Evolutionary conservation across 2,888 invertebrate species (phyloP).

Genomic region (Rhogogaster chlorosoma): DNA sequence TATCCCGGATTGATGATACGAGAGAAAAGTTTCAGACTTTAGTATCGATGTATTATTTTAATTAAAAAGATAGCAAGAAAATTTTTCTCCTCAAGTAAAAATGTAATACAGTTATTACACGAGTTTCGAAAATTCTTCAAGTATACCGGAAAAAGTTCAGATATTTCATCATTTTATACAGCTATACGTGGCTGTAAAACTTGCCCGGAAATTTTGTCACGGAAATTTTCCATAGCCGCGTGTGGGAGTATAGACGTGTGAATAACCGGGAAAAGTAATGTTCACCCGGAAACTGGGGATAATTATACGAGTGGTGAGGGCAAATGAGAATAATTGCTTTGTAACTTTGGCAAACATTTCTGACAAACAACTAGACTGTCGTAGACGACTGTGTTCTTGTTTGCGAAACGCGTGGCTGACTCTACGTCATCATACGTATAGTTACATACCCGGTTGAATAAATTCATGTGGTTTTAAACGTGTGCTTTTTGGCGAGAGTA

Average conservation of each 20-base stretch:
- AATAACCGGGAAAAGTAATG: background rate
- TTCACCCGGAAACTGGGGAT: background rate
- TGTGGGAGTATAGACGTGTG: background rate
- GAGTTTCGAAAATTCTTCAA: too few relatives aligned
- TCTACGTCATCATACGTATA: background rate
- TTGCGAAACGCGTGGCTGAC: constrained; percentile 7
- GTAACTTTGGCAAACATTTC: constrained; percentile 11
- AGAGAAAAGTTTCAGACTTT: too few relatives aligned
- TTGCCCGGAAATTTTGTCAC: background rate
- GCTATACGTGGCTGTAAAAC: too few relatives aligned
- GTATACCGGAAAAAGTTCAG: too few relatives aligned
- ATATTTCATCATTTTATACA: too few relatives aligned
- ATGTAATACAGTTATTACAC: too few relatives aligned
- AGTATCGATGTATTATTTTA: too few relatives aligned
- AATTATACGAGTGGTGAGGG: constrained; percentile 12
- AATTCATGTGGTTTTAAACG: background rate
- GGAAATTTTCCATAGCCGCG: background rate
- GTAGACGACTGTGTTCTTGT: background rate
- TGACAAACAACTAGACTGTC: background rate
- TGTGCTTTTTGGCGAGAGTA: background rate
- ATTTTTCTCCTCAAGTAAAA: too few relatives aligned
- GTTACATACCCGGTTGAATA: background rate
- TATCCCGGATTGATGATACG: background rate
- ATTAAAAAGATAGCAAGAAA: too few relatives aligned
- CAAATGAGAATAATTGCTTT: constrained; percentile 25